Conservation (phyloP, 1,140 invertebrate species). For the Eulimnadia texana region DNA sequence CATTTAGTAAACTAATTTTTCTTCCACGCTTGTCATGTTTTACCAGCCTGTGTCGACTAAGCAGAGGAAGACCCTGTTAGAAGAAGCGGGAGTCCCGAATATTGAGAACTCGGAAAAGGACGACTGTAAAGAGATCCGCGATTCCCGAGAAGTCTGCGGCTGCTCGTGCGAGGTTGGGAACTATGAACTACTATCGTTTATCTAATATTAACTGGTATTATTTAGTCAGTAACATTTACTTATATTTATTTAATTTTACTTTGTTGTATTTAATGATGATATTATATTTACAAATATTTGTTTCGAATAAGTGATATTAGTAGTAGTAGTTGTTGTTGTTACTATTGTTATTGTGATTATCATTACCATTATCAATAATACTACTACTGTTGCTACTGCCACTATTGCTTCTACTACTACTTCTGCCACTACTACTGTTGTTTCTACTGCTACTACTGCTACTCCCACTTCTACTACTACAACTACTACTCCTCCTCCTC, state of each 20-base stretch:
- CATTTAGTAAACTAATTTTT: background rate
- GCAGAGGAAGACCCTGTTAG: conserved; percentile 68
- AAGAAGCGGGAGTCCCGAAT: conserved; percentile 78
- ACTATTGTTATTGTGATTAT: too few species aligned
- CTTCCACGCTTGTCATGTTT: background rate
- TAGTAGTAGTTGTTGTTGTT: too few species aligned
- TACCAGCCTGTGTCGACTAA: conserved; percentile 73
- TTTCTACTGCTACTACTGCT: background rate
- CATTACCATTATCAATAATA: too few species aligned
- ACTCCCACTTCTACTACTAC: background rate
- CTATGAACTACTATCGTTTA: background rate
- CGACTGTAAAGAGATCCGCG: conserved; percentile 79
- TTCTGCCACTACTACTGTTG: too few species aligned
- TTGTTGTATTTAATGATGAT: too few species aligned
- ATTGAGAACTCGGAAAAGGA: conserved; percentile 90
- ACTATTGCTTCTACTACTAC: too few species aligned
- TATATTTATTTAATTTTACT: too few species aligned
- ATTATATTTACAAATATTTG: too few species aligned
- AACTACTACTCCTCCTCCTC: too few species aligned
- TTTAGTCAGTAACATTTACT: too few species aligned
- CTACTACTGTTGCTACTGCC: too few species aligned
- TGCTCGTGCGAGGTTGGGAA: conserved; percentile 74
- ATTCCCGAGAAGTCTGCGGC: conserved; percentile 85
- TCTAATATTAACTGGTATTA: background rate
- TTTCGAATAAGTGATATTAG: too few species aligned